phyloP scores from a whole-genome alignment of 2,797 vertebrate genomes.

The Hemibagrus guttatus region DNA sequence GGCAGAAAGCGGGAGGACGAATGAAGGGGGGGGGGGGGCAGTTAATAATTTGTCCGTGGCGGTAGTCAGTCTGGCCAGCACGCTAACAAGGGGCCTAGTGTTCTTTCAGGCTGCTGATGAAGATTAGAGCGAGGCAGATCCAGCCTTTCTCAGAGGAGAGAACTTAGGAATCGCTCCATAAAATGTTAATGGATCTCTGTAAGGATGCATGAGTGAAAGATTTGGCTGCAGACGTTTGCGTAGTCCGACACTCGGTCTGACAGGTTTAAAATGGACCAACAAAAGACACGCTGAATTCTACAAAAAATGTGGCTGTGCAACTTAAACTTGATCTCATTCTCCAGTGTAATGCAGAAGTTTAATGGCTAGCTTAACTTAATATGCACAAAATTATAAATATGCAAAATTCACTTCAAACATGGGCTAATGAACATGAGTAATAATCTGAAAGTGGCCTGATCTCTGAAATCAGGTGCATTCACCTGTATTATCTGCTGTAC shows the following conservation, averaged over 20 bases:
- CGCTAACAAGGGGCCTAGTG: conserved; percentile 77
- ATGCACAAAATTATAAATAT: neutral
- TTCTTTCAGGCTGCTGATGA: conserved; percentile 69
- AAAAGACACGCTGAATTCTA: neutral
- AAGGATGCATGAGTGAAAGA: conserved; percentile 29
- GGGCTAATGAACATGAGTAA: neutral
- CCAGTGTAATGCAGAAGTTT: neutral
- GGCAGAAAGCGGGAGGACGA: neutral
- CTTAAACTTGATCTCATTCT: neutral
- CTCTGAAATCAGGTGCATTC: conserved; percentile 62
- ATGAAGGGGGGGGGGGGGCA: conserved; percentile 53
- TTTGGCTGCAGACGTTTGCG: conserved; percentile 20
- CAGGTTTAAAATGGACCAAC: conserved; percentile 14
- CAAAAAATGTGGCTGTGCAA: conserved; percentile 10
- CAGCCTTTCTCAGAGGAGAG: conserved; percentile 57
- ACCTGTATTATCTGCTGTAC: conserved; percentile 70
- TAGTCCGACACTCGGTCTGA: conserved; percentile 6
- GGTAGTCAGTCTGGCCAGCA: conserved; percentile 71
- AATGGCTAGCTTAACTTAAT: neutral
- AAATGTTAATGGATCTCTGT: conserved; percentile 41
- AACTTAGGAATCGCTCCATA: conserved; percentile 49
- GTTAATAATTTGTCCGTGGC: conserved; percentile 79
- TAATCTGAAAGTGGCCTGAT: conserved; percentile 14
- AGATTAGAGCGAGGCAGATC: conserved; percentile 71
- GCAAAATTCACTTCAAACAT: neutral